phyloP scores from a whole-genome alignment of 92 coral and sea anemone genomes.

The Isaurus tuberculatus region DNA sequence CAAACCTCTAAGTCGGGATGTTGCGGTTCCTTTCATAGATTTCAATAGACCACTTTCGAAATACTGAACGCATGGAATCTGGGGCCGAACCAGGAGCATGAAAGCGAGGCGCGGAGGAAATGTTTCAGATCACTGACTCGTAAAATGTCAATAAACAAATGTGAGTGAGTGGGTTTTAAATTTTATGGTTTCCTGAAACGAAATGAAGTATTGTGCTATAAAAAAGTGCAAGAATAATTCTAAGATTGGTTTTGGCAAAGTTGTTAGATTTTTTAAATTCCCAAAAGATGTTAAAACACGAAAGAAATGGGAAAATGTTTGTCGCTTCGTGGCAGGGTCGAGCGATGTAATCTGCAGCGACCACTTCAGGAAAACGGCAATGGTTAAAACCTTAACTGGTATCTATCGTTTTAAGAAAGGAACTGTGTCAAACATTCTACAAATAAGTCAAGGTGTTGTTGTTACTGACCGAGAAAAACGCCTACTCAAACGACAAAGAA shows the following conservation, averaged over 20 bases:
- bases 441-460: background rate
- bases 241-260: background rate
- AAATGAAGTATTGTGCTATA: conserved; percentile 22
- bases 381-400: conserved; percentile 10
- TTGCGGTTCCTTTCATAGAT: too few species aligned
- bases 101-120: conserved; percentile 15
- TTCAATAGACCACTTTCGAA: conserved; percentile 32
- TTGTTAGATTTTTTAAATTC: conserved; percentile 3
- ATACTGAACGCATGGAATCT: conserved; percentile 1
- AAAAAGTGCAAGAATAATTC: conserved; percentile 4
- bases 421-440: conserved; percentile 10
- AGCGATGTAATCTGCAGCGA: background rate
- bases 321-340: background rate
- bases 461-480: conserved; percentile 15
- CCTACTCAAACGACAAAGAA: conserved; percentile 6
- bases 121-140: background rate
- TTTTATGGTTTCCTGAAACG: background rate
- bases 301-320: conserved; percentile 7
- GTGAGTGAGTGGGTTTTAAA: background rate
- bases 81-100: conserved; percentile 25
- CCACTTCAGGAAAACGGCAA: background rate
- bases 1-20: too few species aligned
- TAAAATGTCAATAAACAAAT: conserved; percentile 19
- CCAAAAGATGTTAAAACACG: conserved; percentile 13
- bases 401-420: background rate